Evolutionary conservation across 2,888 invertebrate species (phyloP), one percentile per base, ranked within the genome.

Genomic region (Scaptomyza reducta): DNA sequence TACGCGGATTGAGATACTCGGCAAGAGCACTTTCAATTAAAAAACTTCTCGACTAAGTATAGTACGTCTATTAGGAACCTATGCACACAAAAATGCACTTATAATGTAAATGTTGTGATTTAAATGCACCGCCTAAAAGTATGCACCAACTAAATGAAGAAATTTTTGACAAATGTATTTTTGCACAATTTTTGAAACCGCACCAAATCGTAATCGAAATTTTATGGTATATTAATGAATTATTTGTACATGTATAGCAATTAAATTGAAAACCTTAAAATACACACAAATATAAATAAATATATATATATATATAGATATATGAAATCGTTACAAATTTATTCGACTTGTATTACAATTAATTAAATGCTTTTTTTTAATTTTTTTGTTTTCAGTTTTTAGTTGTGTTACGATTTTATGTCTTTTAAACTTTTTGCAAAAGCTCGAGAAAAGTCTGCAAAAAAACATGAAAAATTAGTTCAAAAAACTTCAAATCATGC

Each of bases 61-160:
- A n/a, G n/a, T n/a, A 63, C 51, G 49, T 58, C 55, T 71, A 57
- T 44, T 63, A 65, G 40, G 60, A 54, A 33, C 49, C 66, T 54
- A 64, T 44, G 49, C 66, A 70, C 60, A 41, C 41, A 3, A 14
- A 40, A 70, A 74, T 87, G 88, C 88, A 85, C 87, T 88, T 83
- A 86, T 72, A 70, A 72, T 71, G 84, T 85, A 78, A 88, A 80
- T 85, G 85, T 85, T 85, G 85, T 85, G 85, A 85, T 85, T 87
- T 79, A 73, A 70, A 82, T 79, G 88, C 85, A 85, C 88, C 88
- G 88, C 85, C 85, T 85, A 44, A 72, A 86, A 85, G 74, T 74
- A 86, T 88, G 84, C 84, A 85, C 88, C 76, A 88, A 79, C 44
- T 47, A 70, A 44, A 22, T 11, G 22, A 40, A 31, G 10, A 61